phyloP scores from a whole-genome alignment of 2,113 vertebrate genomes.

The Thryonomys swinderianus region DNA sequence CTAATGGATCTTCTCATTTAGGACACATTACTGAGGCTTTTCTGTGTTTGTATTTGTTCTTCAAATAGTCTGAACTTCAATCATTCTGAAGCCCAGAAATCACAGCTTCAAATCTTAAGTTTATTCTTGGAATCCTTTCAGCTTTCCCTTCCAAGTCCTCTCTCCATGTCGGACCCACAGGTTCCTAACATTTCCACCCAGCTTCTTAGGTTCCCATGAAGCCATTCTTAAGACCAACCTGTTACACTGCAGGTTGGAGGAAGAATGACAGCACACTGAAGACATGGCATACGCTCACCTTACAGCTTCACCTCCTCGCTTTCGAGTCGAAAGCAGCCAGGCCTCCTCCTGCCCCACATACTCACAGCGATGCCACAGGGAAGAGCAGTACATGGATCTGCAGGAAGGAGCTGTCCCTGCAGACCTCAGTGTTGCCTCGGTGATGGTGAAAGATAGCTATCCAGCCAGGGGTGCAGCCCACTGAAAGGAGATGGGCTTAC shows the following conservation, averaged over 20 bases:
- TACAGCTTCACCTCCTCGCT: accelerated
- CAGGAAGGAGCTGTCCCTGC: background rate
- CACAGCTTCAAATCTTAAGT: background rate
- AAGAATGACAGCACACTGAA: accelerated
- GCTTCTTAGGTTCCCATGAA: background rate
- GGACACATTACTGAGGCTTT: background rate
- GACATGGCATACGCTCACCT: accelerated
- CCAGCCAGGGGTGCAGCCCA: background rate
- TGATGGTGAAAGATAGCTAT: background rate
- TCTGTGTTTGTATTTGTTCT: constrained; percentile 25
- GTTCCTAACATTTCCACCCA: background rate
- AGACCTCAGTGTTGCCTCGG: too few species aligned
- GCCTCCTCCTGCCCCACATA: background rate
- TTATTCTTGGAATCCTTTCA: background rate
- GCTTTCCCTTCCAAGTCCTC: background rate
- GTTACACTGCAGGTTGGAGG: background rate
- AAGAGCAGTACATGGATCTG: background rate
- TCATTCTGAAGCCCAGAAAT: background rate
- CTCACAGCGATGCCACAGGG: accelerated
- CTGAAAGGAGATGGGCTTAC: background rate
- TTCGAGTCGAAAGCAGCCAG: too few species aligned
- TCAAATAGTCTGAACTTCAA: background rate
- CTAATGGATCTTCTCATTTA: background rate
- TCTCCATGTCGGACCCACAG: background rate
- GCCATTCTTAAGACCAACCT: background rate